A percentile compares a stretch with the other conserved stretches of the same genome.
Evolutionary conservation across 2,888 invertebrate genomes (phyloP).

Genomic region (Eudasyphora cyanicolor): DNA sequence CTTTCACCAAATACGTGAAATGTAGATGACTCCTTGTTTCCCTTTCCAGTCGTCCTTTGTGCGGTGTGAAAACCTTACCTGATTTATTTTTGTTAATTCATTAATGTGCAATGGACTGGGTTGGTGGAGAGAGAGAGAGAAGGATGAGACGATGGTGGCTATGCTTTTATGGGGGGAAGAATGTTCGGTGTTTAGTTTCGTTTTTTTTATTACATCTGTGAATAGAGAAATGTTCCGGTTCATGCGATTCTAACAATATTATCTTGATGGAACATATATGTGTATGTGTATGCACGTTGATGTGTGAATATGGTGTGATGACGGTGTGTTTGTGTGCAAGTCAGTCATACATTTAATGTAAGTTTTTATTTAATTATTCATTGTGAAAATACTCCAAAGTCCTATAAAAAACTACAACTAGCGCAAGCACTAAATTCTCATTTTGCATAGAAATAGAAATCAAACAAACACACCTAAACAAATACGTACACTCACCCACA

Average conservation of each 20-base stretch:
- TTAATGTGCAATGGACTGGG: no score
- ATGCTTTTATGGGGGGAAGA: neutral
- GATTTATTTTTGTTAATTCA: neutral
- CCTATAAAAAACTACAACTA: constrained; percentile 43
- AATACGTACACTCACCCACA: neutral
- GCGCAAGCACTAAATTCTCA: constrained; percentile 31
- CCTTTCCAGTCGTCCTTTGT: neutral
- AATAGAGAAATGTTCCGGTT: constrained; percentile 24
- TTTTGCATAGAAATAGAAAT: constrained; percentile 46
- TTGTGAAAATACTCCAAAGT: constrained; percentile 55
- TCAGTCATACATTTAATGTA: constrained; percentile 50
- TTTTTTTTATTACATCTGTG: constrained; percentile 50
- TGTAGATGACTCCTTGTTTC: neutral
- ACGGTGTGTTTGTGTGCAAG: constrained; percentile 1
- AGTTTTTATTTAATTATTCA: constrained; percentile 63
- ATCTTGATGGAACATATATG: constrained; percentile 28
- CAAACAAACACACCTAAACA: constrained; percentile 8
- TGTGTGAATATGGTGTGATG: neutral
- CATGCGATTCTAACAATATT: neutral
- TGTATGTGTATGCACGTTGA: neutral
- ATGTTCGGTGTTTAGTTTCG: constrained; percentile 9
- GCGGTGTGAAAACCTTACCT: neutral
- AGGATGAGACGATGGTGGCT: neutral
- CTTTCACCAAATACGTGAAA: no score
- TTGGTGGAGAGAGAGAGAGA: no score